Conservation (phyloP, 2,888 invertebrate genomes). For the Adela reaumurella region DNA sequence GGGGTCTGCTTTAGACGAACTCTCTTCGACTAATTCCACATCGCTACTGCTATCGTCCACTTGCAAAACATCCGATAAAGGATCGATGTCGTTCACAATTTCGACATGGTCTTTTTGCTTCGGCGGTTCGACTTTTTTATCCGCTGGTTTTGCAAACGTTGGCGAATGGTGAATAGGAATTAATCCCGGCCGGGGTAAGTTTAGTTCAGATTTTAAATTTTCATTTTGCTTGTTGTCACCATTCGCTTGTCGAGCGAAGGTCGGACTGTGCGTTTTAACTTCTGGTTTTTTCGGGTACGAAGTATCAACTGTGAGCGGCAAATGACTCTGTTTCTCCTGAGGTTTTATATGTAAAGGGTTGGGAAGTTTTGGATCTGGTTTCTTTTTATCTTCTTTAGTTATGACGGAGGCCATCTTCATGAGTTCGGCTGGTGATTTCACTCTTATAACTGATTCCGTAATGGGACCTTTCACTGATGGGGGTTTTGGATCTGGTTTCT, state of each 20-base stretch:
- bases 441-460: slow-evolving; percentile 30
- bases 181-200: slow-evolving; percentile 36
- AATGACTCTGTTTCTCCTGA: slow-evolving; percentile 14
- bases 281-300: slow-evolving; percentile 23
- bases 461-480: slow-evolving; percentile 16
- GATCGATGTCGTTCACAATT: slow-evolving; percentile 37
- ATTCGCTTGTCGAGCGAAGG: slow-evolving; percentile 25
- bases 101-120: slow-evolving; percentile 31
- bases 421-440: slow-evolving; percentile 42
- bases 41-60: slow-evolving; percentile 51
- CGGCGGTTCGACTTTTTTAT: slow-evolving; percentile 36
- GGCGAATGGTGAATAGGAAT: slow-evolving; percentile 40
- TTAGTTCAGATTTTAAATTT: slow-evolving; percentile 35
- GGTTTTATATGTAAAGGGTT: slow-evolving; percentile 21
- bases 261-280: slow-evolving; percentile 23
- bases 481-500: too few relatives aligned
- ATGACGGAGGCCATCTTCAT: slow-evolving; percentile 29
- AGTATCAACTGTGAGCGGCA: slow-evolving; percentile 36
- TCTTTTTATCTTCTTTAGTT: slow-evolving; percentile 21
- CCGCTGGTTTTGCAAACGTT: slow-evolving; percentile 38
- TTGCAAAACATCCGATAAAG: slow-evolving; percentile 28
- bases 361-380: slow-evolving; percentile 17
- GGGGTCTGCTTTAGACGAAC: slow-evolving; percentile 64
- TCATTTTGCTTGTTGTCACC: slow-evolving; percentile 34
- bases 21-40: slow-evolving; percentile 42